Evolutionary conservation across 2,888 invertebrate species (phyloP), one percentile per base, ranked within the genome.

Genomic region (Pilophorus perplexus): DNA sequence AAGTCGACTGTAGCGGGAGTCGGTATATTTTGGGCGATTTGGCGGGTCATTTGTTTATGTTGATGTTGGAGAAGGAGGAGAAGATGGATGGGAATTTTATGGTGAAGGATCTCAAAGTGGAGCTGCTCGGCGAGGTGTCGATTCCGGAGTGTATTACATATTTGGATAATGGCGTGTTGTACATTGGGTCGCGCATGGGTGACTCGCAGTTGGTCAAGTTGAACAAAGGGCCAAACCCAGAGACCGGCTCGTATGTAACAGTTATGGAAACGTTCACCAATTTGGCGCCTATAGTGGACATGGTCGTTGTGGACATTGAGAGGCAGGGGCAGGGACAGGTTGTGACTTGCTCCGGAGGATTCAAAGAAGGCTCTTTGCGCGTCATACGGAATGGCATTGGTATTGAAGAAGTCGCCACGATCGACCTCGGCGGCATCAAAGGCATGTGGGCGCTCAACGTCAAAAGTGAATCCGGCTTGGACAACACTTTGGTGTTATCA

Each of bases 371-470:
- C 0, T 96, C 97, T 0, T 80, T 99, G 33, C 84, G 98, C 62
- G 94, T 99, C 68, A 98, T 99, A 71, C 84, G 98, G 71, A 99
- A 98, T 79, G 99, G 99, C 2, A 99, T 99, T 74, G 99, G 99
- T 2, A 97, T 98, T 68, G 95, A 97, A 73, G 98, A 98, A 78
- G 93, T 95, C 76, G 98, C 98, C 0, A 93, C 91, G 54, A 97
- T 99, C 71, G 99, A 99, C 80, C 81, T 98, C 72, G 89, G 93
- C 3, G 96, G 96, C 60, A 96, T 98, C 71, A 97, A 97, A 80
- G 97, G 96, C 70, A 93, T 98, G 85, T 97, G 97, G 97, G 91
- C 96, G 0, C 80, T 98, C n/a, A 85, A 86, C 74, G 83, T 90
- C 8, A 80, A 80, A 38, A 74, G 77, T 25, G 42, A 68, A 38